These are phyloP conservation scores for Microctenopoma lineatum DNA, from an alignment of 2,797 vertebrate species.

Conservation along the genomic window DNA sequence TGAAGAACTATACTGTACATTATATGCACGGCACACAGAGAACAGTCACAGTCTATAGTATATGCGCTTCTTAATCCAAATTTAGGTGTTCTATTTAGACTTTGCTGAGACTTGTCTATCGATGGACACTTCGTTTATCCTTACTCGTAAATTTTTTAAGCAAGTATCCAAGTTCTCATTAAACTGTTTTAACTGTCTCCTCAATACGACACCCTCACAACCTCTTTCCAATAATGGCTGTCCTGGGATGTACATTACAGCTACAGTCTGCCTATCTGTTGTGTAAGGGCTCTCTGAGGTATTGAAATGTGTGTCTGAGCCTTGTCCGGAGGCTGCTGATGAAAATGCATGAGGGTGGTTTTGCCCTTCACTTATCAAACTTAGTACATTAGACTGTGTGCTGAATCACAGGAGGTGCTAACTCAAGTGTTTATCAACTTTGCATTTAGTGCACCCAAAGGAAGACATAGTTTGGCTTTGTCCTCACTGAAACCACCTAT, in stretches of 20 bases:
- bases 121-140: constrained; percentile 65
- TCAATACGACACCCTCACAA: constrained; percentile 69
- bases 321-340: constrained; percentile 76
- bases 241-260: constrained; percentile 74
- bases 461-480: constrained; percentile 54
- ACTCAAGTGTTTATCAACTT: constrained; percentile 75
- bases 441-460: constrained; percentile 68
- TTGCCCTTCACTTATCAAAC: constrained; percentile 83
- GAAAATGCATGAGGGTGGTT: constrained; percentile 80
- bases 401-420: constrained; percentile 72
- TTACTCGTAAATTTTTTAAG: constrained; percentile 74
- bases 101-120: constrained; percentile 63
- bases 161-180: constrained; percentile 78
- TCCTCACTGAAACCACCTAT: constrained; percentile 40
- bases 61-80: constrained; percentile 67
- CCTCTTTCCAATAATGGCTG: constrained; percentile 76
- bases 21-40: constrained; percentile 16
- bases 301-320: constrained; percentile 78
- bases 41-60: constrained; percentile 21
- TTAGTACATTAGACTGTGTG: constrained; percentile 75
- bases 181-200: constrained; percentile 74
- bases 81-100: constrained; percentile 73
- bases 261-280: constrained; percentile 72
- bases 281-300: constrained; percentile 76
- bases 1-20: constrained; percentile 21